phyloP scores from a whole-genome alignment of 1,140 invertebrate genomes.

The Octopus sinensis region DNA sequence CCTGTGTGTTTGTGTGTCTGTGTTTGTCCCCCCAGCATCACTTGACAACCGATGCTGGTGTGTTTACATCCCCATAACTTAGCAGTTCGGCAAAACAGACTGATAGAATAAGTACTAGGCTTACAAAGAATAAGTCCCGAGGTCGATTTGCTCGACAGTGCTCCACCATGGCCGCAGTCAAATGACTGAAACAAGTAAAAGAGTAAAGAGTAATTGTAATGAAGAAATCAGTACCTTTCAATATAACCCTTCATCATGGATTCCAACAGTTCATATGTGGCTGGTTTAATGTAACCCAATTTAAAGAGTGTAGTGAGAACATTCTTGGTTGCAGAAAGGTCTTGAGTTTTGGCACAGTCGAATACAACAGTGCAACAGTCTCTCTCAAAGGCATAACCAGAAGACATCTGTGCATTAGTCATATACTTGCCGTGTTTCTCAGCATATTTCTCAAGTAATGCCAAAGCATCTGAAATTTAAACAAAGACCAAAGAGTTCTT shows the following conservation, averaged over 20 bases:
- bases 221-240: constrained; percentile 11
- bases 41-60: too few species aligned
- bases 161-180: too few species aligned
- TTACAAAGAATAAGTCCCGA: too few species aligned
- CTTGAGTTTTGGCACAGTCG: not conserved
- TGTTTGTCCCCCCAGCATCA: too few species aligned
- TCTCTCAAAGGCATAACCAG: constrained; percentile 13
- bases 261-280: constrained; percentile 14
- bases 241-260: constrained; percentile 19
- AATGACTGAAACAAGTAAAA: too few species aligned
- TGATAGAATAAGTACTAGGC: too few species aligned
- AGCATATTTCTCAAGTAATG: constrained; percentile 15
- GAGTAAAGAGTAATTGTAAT: too few species aligned
- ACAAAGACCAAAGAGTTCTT: not conserved
- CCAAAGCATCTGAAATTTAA: constrained; percentile 23
- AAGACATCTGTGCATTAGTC: constrained; percentile 3
- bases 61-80: too few species aligned
- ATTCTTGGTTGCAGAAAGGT: not conserved
- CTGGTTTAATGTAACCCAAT: constrained; percentile 24
- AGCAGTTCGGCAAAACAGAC: too few species aligned
- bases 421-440: constrained; percentile 10
- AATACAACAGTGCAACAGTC: constrained; percentile 15
- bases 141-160: too few species aligned
- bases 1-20: too few species aligned
- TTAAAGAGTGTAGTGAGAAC: constrained; percentile 21